A percentile compares a stretch with the other conserved stretches of the same genome.
Evolutionary conservation across 2,113 vertebrate species (phyloP).

Genomic region (Chionomys nivalis): DNA sequence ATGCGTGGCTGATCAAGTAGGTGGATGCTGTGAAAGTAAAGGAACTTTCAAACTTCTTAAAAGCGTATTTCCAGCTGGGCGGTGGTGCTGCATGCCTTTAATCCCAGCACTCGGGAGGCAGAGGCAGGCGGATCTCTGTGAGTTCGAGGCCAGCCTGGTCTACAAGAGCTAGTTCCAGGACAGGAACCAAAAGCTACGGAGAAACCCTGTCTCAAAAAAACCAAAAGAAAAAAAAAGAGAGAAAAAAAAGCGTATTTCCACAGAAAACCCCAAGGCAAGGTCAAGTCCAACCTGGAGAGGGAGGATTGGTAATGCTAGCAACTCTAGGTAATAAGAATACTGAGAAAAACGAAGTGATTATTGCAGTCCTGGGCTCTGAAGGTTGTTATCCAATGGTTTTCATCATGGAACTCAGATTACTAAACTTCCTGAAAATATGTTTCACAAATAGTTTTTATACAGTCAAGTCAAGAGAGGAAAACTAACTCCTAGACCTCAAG

Average conservation of each 20-base stretch:
- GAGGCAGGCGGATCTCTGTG: too few species aligned
- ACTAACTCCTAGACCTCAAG: neutral
- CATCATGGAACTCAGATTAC: neutral
- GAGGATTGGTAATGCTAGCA: neutral
- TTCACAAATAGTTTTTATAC: neutral
- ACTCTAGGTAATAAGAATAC: neutral
- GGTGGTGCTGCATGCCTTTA: too few species aligned
- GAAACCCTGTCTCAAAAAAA: too few species aligned
- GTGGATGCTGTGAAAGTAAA: neutral
- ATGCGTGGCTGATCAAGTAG: neutral
- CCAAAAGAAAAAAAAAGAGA: too few species aligned
- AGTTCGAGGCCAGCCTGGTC: too few species aligned
- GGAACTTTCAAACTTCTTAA: neutral
- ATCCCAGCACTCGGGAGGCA: too few species aligned
- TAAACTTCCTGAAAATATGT: neutral
- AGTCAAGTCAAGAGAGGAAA: constrained; percentile 49
- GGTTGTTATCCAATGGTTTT: neutral
- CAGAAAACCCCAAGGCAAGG: neutral
- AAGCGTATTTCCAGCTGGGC: neutral
- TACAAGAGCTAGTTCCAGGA: too few species aligned
- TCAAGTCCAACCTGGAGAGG: neutral
- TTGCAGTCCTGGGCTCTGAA: neutral
- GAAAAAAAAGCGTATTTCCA: neutral
- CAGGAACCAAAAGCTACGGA: too few species aligned
- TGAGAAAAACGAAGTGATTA: neutral